Conservation (phyloP, 2,113 vertebrate genomes). For the Morone saxatilis region DNA sequence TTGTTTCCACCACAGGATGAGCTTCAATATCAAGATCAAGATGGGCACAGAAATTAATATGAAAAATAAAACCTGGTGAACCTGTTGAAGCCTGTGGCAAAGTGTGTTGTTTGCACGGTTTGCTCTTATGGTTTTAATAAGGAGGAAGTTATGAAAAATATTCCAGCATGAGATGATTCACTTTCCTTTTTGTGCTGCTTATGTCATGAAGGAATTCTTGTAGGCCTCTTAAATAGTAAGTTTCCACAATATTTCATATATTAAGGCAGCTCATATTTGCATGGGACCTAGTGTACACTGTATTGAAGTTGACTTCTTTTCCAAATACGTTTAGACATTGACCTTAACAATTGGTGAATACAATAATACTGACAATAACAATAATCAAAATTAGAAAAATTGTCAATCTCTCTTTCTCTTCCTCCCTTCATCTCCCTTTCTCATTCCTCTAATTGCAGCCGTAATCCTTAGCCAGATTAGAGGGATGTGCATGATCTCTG, state of each 20-base stretch:
- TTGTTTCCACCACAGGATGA: constrained; percentile 26
- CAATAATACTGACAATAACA: constrained; percentile 6
- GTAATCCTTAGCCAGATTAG: constrained; percentile 69
- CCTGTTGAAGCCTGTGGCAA: background rate
- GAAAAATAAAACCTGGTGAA: background rate
- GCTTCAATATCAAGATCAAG: constrained; percentile 16
- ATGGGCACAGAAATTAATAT: background rate
- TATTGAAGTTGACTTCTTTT: background rate
- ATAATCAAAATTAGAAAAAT: constrained; percentile 18
- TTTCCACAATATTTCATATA: background rate
- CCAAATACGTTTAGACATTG: background rate
- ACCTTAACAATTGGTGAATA: background rate
- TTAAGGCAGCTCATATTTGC: background rate
- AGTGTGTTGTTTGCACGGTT: background rate
- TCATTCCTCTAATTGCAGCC: constrained; percentile 69
- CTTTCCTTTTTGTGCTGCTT: background rate
- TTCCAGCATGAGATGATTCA: background rate
- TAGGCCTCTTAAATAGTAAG: background rate
- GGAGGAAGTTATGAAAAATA: background rate
- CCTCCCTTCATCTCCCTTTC: constrained; percentile 30
- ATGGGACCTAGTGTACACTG: background rate
- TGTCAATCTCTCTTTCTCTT: background rate
- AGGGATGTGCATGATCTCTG: constrained; percentile 36
- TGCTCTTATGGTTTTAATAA: background rate
- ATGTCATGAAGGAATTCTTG: background rate